These are phyloP conservation scores for Egretta garzetta DNA, from an alignment of 2,113 vertebrate species.

Conservation along the genomic window DNA sequence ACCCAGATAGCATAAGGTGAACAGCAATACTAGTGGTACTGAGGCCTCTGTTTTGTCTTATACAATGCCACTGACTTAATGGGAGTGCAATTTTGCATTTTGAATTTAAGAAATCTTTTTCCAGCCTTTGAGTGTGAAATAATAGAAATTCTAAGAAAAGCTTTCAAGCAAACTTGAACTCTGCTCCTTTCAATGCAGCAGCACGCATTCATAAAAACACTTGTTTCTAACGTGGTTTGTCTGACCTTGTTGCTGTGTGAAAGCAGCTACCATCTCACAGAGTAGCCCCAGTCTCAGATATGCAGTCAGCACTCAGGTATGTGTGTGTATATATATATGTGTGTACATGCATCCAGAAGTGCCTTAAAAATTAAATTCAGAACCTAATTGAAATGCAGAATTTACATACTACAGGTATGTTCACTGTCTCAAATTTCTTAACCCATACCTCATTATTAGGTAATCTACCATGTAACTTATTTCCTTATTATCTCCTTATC, in stretches of 20 bases:
- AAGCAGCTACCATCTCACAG: background rate
- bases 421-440: background rate
- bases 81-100: background rate
- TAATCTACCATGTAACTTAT: background rate
- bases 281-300: background rate
- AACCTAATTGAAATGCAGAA: background rate
- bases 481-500: background rate
- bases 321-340: no score
- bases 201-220: background rate
- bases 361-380: background rate
- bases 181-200: background rate
- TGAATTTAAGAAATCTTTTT: background rate
- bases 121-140: background rate
- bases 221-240: background rate
- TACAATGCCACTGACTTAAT: background rate
- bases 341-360: background rate
- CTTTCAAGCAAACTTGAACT: background rate
- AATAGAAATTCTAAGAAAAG: background rate
- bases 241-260: background rate
- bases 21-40: background rate
- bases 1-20: background rate
- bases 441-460: background rate
- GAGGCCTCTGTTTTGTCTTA: background rate
- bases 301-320: background rate
- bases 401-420: fast-evolving